Evolutionary conservation across 1,140 invertebrate genomes (phyloP).

Genomic region (Drosophila sp.): DNA sequence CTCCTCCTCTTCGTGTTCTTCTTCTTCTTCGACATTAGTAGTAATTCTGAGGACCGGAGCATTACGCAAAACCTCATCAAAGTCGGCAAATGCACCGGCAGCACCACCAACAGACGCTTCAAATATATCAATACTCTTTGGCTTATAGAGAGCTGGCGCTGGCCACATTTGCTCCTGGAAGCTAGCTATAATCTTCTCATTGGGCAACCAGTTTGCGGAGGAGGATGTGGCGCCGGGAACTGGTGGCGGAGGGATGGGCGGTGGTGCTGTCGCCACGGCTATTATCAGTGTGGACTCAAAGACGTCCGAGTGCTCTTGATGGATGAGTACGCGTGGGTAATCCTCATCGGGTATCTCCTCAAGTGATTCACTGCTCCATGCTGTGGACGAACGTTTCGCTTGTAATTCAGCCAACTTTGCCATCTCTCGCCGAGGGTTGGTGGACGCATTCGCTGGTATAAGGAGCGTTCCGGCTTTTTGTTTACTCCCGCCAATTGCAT

Average conservation of each 20-base stretch:
- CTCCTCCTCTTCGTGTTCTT: slow-evolving; percentile 41
- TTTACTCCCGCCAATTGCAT: background rate
- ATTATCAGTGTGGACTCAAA: slow-evolving; percentile 79
- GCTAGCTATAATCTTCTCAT: slow-evolving; percentile 62
- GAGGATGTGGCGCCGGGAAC: background rate
- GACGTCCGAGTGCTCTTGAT: slow-evolving; percentile 73
- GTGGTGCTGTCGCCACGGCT: slow-evolving; percentile 57
- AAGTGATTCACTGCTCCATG: slow-evolving; percentile 68
- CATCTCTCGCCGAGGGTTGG: slow-evolving; percentile 44
- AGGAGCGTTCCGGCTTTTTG: slow-evolving; percentile 1
- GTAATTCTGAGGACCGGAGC: slow-evolving; percentile 69
- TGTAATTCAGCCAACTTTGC: slow-evolving; percentile 53
- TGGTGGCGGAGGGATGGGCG: slow-evolving; percentile 7
- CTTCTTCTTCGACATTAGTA: slow-evolving; percentile 30
- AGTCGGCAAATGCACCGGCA: slow-evolving; percentile 69
- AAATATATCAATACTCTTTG: slow-evolving; percentile 82
- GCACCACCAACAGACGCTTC: slow-evolving; percentile 46
- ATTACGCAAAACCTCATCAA: slow-evolving; percentile 74
- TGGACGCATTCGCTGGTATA: slow-evolving; percentile 26
- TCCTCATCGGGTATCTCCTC: slow-evolving; percentile 61
- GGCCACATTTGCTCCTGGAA: slow-evolving; percentile 54
- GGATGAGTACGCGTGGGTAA: slow-evolving; percentile 76
- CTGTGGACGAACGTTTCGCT: slow-evolving; percentile 40
- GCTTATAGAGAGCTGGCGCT: slow-evolving; percentile 58
- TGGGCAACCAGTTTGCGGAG: slow-evolving; percentile 60